A percentile compares a stretch with the other conserved stretches of the same genome.
These are phyloP conservation scores for Drosophila greeni DNA, from an alignment of 2,888 invertebrate genomes.

Conservation along the genomic window DNA sequence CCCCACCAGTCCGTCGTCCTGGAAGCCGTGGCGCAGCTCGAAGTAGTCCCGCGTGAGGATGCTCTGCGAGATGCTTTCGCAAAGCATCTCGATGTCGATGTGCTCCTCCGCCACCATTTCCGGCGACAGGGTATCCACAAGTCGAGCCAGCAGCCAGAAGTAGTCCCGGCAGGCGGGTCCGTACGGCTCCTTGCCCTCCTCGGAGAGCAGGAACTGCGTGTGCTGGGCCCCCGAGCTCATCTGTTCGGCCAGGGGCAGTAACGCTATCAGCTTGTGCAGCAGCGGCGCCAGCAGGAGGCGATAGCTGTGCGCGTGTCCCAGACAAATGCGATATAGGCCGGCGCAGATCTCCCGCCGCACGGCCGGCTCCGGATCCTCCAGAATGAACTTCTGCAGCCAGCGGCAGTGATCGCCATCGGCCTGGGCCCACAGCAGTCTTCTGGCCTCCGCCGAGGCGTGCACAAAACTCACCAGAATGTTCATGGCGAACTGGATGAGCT, in stretches of 20 bases:
- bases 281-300: slow-evolving; percentile 87
- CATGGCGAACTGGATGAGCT: slow-evolving; percentile 95
- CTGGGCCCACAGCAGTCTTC: slow-evolving; percentile 83
- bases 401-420: slow-evolving; percentile 85
- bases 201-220: slow-evolving; percentile 76
- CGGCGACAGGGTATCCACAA: slow-evolving; percentile 91
- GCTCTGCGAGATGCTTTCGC: slow-evolving; percentile 86
- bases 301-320: slow-evolving; percentile 82
- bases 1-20: slow-evolving; percentile 94
- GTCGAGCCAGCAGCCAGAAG: slow-evolving; percentile 93
- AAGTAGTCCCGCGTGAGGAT: slow-evolving; percentile 88
- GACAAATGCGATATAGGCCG: slow-evolving; percentile 92
- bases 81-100: slow-evolving; percentile 87
- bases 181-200: slow-evolving; percentile 91
- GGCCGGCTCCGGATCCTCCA: slow-evolving; percentile 95
- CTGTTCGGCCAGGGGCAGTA: slow-evolving; percentile 90
- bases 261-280: slow-evolving; percentile 88
- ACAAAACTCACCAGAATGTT: slow-evolving; percentile 95
- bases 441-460: slow-evolving; percentile 89
- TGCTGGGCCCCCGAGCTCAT: slow-evolving; percentile 82
- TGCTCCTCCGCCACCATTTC: slow-evolving; percentile 82
- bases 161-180: slow-evolving; percentile 96
- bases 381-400: slow-evolving; percentile 91
- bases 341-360: slow-evolving; percentile 95
- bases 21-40: slow-evolving; percentile 89